Conservation (phyloP, 2,113 vertebrate species). For the Cephalopholis sonnerati region DNA sequence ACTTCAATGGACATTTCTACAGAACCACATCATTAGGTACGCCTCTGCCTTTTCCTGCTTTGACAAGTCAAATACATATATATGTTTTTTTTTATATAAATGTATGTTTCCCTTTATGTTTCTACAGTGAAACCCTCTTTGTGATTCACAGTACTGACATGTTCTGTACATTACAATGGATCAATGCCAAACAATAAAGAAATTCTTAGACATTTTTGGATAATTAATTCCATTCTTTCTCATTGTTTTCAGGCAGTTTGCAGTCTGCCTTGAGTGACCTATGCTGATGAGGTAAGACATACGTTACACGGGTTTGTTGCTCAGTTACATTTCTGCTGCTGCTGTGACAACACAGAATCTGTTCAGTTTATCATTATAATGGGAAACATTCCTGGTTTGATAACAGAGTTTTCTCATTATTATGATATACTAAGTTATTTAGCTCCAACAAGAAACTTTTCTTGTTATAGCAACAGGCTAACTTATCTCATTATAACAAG, state of each 20-base stretch:
- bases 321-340: constrained; percentile 7
- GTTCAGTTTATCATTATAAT: not conserved
- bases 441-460: not conserved
- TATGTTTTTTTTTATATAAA: not conserved
- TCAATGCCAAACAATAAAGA: not conserved
- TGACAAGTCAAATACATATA: not conserved
- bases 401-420: constrained; percentile 17
- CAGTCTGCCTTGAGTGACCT: not conserved
- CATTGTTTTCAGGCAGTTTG: not conserved
- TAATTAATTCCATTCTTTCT: not conserved
- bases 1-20: not conserved
- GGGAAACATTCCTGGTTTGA: not conserved
- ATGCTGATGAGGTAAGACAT: no score
- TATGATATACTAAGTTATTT: not conserved
- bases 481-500: constrained; percentile 17
- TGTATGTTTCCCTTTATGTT: not conserved
- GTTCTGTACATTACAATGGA: not conserved
- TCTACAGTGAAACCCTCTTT: not conserved
- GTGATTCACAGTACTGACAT: not conserved
- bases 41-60: not conserved
- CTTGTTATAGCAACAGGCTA: not conserved
- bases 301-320: not conserved
- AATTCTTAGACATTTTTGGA: not conserved
- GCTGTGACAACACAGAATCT: not conserved
- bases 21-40: not conserved